These are phyloP conservation scores for Empis stercorea DNA, from an alignment of 2,888 invertebrate genomes.

Conservation along the genomic window DNA sequence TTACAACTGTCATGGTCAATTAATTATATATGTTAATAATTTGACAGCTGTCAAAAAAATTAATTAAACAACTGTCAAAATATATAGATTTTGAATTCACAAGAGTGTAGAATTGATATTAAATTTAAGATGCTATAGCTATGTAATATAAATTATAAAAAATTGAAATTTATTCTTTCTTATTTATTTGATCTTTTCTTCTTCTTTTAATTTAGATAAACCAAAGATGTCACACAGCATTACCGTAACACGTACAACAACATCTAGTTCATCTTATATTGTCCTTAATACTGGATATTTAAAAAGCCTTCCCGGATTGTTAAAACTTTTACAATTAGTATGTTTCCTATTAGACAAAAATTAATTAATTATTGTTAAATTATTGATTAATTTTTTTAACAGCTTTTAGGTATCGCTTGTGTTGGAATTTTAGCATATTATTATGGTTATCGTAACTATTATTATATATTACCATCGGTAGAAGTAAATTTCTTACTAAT, in stretches of 20 bases:
- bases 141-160: too few species aligned
- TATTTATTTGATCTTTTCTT: too few species aligned
- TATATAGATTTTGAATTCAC: too few species aligned
- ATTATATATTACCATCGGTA: slow-evolving; percentile 29
- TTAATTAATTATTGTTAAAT: not conserved
- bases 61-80: too few species aligned
- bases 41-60: too few species aligned
- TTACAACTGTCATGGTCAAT: too few species aligned
- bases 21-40: too few species aligned
- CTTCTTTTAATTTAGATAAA: too few species aligned
- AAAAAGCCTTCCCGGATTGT: slow-evolving; percentile 61
- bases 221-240: slow-evolving; percentile 69
- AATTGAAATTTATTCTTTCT: too few species aligned
- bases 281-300: slow-evolving; percentile 72
- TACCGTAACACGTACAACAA: slow-evolving; percentile 75
- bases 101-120: too few species aligned
- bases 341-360: slow-evolving; percentile 8
- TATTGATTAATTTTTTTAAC: slow-evolving; percentile 22
- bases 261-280: slow-evolving; percentile 59
- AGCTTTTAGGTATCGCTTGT: slow-evolving; percentile 65
- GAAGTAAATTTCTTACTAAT: slow-evolving; percentile 62
- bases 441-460: slow-evolving; percentile 23
- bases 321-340: slow-evolving; percentile 74
- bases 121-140: too few species aligned
- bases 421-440: slow-evolving; percentile 58